Percentiles rank a stretch among this genome's conserved stretches.
These are phyloP conservation scores for cattle (Bos taurus) DNA, from an alignment of 2,113 vertebrate species.

Conservation along the genomic window ARS-UCD2.0 NC_037328.1:110868501-110869000, in stretches of 20 bases:
- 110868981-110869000: not conserved
- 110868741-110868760: not conserved
- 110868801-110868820: not conserved
- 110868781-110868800: not conserved
- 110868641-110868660: not conserved
- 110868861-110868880: not conserved
- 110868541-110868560: slow-evolving; percentile 45
- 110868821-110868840: not conserved
- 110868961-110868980: not conserved
- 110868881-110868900: accelerated
- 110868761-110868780: not conserved
- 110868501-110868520: slow-evolving; percentile 12
- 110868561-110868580: not conserved
- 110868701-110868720: not conserved
- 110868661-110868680: not conserved
- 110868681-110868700: not conserved
- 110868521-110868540: slow-evolving; percentile 37
- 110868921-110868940: not conserved
- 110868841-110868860: not conserved
- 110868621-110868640: not conserved
- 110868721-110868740: not conserved
- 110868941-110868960: not conserved
- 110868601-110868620: not conserved
- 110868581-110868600: not conserved
- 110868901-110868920: too few species aligned